These are phyloP conservation scores for Pachydiplax longipennis DNA, from an alignment of 2,888 invertebrate genomes.

Conservation along the genomic window DNA sequence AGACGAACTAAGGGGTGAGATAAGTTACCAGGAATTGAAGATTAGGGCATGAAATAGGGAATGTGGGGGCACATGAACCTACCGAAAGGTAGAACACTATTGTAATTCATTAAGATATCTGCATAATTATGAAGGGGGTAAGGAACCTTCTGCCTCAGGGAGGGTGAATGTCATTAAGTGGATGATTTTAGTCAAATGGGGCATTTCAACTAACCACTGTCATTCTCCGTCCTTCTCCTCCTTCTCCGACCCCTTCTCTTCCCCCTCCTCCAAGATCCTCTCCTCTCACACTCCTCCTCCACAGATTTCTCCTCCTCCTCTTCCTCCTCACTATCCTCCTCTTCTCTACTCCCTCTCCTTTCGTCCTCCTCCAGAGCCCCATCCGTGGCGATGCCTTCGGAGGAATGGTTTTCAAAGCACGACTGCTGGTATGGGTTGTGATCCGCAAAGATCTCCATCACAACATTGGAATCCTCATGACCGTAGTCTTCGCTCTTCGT, in stretches of 20 bases:
- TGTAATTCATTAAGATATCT: neutral
- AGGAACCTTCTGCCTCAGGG: neutral
- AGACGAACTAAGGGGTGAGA: too few species aligned
- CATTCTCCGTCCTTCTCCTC: conserved; percentile 7
- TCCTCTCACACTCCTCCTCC: neutral
- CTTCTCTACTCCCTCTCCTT: conserved; percentile 46
- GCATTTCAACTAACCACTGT: neutral
- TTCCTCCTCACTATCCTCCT: neutral
- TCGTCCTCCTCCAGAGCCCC: conserved; percentile 14
- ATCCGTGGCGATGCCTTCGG: conserved; percentile 46
- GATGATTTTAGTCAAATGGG: neutral
- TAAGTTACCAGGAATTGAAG: too few species aligned
- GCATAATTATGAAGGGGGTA: neutral
- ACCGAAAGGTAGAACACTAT: too few species aligned
- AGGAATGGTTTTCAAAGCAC: neutral
- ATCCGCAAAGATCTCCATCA: conserved; percentile 1
- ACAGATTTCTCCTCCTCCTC: neutral
- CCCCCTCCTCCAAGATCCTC: neutral
- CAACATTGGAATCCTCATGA: neutral
- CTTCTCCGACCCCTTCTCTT: conserved; percentile 7
- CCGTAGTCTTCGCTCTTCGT: neutral
- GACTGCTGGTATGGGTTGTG: neutral
- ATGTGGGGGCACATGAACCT: too few species aligned
- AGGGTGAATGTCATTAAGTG: too few species aligned
- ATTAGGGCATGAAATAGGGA: too few species aligned